Evolutionary conservation across 2,113 vertebrate species (phyloP), one percentile per base, ranked within the genome.

Genomic region (Phodopus roborovskii): DNA sequence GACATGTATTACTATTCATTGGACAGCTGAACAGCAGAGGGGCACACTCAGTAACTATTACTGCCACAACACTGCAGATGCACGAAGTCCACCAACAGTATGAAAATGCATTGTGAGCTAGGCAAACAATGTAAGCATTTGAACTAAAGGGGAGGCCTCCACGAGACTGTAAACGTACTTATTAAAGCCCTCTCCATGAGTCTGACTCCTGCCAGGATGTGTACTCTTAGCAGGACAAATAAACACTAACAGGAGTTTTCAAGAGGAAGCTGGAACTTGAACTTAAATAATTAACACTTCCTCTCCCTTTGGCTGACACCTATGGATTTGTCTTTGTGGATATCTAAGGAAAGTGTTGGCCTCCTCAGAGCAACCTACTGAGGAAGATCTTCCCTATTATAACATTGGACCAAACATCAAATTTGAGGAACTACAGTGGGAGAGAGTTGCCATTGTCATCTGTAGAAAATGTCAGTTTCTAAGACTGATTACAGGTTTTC

Each of bases 271-370:
- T 5, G 50, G 53, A 97, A 97, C 4, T 56, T 19, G 2, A 16
- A 7, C 97, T 97, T 62, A 88, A 97, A 91, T 94, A 97, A 89
- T 90, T 95, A 96, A 89, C 19, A 91, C 12, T 1, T 91, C 89
- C 86, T 60, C 89, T 62, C 71, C 1, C 53, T n/a, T 95, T 95
- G 39, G 81, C 48, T 87, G 56, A 88, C 0, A 50, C 68, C 89
- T 28, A 16, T 62, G 15, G 92, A 88, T 7, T 96, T 45, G 20
- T 4, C n/a, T 97, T 91, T 81, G 86, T 81, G 62, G 90, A 30
- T 26, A 45, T 36, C 94, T 75, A 93, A 5, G 45, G 9, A 33
- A 92, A 97, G 50, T 48, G 9, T 53, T 75, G 94, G 79, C 83
- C 26, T 86, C 30, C 2, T 86, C 64, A 88, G 28, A 90, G 86